Evolutionary conservation across 2,113 vertebrate genomes (phyloP), one percentile per base, ranked within the genome.

Genomic region (Myrmecobius fasciatus): DNA sequence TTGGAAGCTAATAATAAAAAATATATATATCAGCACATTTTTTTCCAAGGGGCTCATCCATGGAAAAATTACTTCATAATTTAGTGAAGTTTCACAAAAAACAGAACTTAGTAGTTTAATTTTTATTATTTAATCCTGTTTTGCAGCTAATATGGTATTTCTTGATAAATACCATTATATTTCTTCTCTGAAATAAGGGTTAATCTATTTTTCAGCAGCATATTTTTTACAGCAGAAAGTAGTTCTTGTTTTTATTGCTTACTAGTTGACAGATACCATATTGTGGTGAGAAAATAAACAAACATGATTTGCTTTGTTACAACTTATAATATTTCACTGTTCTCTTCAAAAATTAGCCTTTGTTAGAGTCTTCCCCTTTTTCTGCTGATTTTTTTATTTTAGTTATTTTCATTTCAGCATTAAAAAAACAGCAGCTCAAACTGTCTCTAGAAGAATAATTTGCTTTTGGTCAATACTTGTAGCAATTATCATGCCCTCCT

Each of bases 291-390:
- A 91, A 53, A 2, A 12, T 25, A 25, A 11, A 51, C 46, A 17
- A 0, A 2, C 5, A 1, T 22, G 2, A 6, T 46, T 36, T 90
- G 20, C 48, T n/a, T 1, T n/a, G 11, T 90, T 36, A 0, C 4
- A 36, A 43, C 54, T 22, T 43, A 25, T 3, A 28, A 17, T 20
- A 36, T 52, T 3, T 36, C 43, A 83, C 75, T 94, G 0, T 31
- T 54, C 91, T 56, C 89, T 53, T 25, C 48, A 20, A 6, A 52
- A 53, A 31, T n/a, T 56, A 3, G 31, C 75, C 25, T 88, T 25
- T 47, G 31, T 1, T n/a, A 53, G 53, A 43, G 24, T 22, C 7
- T 54, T 24, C 36, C 6, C 0, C 0, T 1, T 8, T 4, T 54
- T 11, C 0, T 53, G 14, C 0, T 1, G 28, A 36, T 25, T 89